Base-by-base conservation (phyloP, 1,140 invertebrate species). In the Anoplophora glabripennis region DNA sequence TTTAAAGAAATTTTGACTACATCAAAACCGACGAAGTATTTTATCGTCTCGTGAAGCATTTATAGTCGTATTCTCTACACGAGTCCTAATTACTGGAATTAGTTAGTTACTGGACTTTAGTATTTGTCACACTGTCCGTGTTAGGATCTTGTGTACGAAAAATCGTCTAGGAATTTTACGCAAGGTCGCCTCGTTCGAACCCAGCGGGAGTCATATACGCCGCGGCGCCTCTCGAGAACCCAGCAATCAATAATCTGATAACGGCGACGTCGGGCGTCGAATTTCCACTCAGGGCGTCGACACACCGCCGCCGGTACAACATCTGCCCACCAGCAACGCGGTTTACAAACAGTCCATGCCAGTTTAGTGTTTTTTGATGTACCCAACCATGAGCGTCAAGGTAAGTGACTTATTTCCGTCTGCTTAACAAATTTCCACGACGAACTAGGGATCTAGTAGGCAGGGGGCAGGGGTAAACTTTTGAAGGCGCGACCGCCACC, bases 261-360 rank as follows among this genome's bases (percentile, higher is more conserved):
- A 53, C 14, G 9, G 35, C 33, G 57, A 54, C 51, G 52, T 54
- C 58, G 53, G 35, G 58, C 58, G 58, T 60, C 58, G 44, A 15
- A 60, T 28, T 49, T 49, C 47, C 14, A 49, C 47, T n/a, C 47
- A 49, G 47, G 47, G 47, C 47, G 47, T 49, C 47, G 28, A 49
- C 47, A 34, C 14, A 12, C 47, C 33, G 18, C 15, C 21, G 14
- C 21, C 18, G 14, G 46, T 28, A 28, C 21, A 28, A 28, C 21
- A 28, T 34, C n/a, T n/a, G 44, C 44, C 44, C 10, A 28, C 28
- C n/a, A 9, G 4, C 8, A n/a, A n/a, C 17, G 11, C 28, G 18
- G 28, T 18, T 21, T 21, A 46, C n/a, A 46, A 49, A 34, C 9
- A 21, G 28, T 35, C 34, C 15, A 49, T 49, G 47, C 4, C 34